phyloP scores from a whole-genome alignment of 2,888 invertebrate species.

The Cotesia congregata region DNA sequence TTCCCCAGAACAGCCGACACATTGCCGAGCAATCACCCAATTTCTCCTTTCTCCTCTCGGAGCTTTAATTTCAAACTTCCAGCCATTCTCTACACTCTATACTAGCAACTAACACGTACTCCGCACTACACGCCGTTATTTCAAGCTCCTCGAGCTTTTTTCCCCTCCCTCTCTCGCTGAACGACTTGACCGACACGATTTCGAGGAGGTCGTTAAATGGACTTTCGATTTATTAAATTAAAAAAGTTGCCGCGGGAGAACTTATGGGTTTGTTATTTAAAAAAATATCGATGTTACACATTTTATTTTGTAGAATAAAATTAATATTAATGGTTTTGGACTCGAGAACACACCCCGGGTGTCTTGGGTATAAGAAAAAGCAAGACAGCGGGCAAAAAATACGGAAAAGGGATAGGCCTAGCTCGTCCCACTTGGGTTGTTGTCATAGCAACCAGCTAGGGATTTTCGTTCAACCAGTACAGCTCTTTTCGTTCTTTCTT shows the following conservation, averaged over 20 bases:
- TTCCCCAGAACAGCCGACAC: neutral
- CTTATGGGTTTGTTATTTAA: too few species aligned
- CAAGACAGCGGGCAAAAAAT: constrained; percentile 28
- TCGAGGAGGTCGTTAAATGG: neutral
- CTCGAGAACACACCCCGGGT: constrained; percentile 25
- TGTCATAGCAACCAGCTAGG: constrained; percentile 58
- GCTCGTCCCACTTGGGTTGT: constrained; percentile 51
- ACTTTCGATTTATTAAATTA: constrained; percentile 8
- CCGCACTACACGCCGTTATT: constrained; percentile 12
- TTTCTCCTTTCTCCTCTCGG: neutral
- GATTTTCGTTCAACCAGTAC: constrained; percentile 42
- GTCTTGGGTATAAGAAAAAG: neutral
- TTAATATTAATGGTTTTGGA: constrained; percentile 9
- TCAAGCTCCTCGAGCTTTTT: constrained; percentile 25
- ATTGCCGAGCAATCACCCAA: neutral
- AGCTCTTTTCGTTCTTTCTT: too few species aligned
- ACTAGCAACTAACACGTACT: constrained; percentile 20
- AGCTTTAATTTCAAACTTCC: constrained; percentile 32
- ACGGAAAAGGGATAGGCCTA: constrained; percentile 47
- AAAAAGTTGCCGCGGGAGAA: neutral
- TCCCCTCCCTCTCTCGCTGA: neutral
- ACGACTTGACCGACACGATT: neutral
- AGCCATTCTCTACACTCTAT: neutral
- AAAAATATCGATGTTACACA: too few species aligned
- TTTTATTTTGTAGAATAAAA: neutral